These are phyloP conservation scores for Halyomorpha halys DNA, from an alignment of 1,140 invertebrate species.

Conservation along the genomic window DNA sequence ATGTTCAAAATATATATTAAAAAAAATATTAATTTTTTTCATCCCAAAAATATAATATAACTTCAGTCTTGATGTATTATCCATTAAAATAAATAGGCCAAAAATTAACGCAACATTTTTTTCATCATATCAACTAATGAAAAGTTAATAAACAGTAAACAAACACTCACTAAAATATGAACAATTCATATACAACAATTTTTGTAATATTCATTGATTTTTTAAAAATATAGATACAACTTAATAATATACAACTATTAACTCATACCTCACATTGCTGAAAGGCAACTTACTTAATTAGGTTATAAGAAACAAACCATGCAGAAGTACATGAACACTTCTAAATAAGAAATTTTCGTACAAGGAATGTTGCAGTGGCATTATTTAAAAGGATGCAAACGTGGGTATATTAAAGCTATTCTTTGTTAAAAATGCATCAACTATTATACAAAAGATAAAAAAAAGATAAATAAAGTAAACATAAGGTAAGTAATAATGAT, in stretches of 20 bases:
- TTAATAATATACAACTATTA: slow-evolving; percentile 12
- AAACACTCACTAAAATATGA: slow-evolving; percentile 22
- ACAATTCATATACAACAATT: slow-evolving; percentile 25
- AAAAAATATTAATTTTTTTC: slow-evolving; percentile 10
- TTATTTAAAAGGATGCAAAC: no score
- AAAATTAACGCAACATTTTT: slow-evolving; percentile 17
- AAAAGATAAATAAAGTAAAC: no score
- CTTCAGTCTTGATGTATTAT: slow-evolving; percentile 21
- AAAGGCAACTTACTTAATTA: slow-evolving; percentile 3
- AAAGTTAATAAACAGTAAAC: slow-evolving; percentile 16
- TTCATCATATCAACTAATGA: slow-evolving; percentile 7
- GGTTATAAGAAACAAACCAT: neutral
- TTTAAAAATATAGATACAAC: slow-evolving; percentile 12
- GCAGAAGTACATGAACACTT: slow-evolving; percentile 1
- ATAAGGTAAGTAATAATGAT: no score
- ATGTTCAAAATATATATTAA: slow-evolving; percentile 1
- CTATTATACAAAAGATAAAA: no score
- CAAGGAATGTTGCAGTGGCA: no score
- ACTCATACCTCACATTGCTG: slow-evolving; percentile 1
- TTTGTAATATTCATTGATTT: slow-evolving; percentile 10
- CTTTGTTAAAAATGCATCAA: no score
- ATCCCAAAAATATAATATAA: slow-evolving; percentile 25
- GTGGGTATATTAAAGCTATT: no score
- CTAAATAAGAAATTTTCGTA: slow-evolving; percentile 1
- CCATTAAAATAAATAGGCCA: slow-evolving; percentile 10